These are phyloP conservation scores for Papilio polyxenes DNA, from an alignment of 1,140 invertebrate species.

Conservation along the genomic window DNA sequence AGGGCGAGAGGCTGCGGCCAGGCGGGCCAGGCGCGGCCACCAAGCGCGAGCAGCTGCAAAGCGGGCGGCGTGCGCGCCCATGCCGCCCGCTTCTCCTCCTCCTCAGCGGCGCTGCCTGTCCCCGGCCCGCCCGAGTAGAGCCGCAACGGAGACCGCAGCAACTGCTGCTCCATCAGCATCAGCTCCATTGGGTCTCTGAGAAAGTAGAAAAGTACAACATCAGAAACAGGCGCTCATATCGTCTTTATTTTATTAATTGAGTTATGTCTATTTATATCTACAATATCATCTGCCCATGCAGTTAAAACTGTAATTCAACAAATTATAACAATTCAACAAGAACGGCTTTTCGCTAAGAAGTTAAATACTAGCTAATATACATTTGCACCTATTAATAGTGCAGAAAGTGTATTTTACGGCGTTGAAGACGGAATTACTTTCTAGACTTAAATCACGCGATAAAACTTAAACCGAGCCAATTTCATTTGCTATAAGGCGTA, in stretches of 20 bases:
- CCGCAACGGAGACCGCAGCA: slow-evolving; percentile 75
- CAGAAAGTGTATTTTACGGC: not conserved
- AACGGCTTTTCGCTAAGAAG: not conserved
- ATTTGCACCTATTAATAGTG: not conserved
- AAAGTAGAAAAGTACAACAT: slow-evolving; percentile 46
- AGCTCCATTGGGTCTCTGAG: slow-evolving; percentile 80
- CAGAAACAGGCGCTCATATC: not conserved
- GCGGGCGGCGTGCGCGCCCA: slow-evolving; percentile 74
- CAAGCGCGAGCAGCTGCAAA: slow-evolving; percentile 71
- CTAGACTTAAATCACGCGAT: not conserved
- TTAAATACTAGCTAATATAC: not conserved
- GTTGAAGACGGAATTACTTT: not conserved
- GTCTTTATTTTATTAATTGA: not conserved
- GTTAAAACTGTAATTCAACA: not conserved
- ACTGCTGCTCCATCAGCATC: slow-evolving; percentile 80
- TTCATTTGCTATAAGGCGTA: slow-evolving; percentile 25
- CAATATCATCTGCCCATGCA: not conserved
- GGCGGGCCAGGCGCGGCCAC: slow-evolving; percentile 70
- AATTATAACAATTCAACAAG: not conserved
- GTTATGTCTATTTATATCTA: not conserved
- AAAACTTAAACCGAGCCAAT: slow-evolving; percentile 1
- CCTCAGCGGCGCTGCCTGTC: slow-evolving; percentile 56
- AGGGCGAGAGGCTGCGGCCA: slow-evolving; percentile 70
- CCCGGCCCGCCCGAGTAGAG: slow-evolving; percentile 68
- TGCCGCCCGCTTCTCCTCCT: slow-evolving; percentile 76